Evolutionary conservation across 2,888 invertebrate species (phyloP), one percentile per base, ranked within the genome.

Genomic region (Achlya flavicornis): DNA sequence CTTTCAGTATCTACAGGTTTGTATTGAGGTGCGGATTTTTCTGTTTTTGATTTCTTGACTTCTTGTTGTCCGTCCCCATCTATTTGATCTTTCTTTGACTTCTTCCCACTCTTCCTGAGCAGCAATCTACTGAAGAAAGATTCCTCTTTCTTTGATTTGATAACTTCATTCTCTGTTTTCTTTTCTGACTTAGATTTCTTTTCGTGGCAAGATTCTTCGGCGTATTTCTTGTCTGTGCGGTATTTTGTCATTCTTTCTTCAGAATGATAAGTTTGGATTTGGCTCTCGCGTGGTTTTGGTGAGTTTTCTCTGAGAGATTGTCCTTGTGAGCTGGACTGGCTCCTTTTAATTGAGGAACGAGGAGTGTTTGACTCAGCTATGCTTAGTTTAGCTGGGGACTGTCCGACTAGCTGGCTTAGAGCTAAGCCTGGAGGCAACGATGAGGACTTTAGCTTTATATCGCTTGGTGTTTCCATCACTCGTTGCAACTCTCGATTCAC

Each of bases 31-130:
- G 83, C 68, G 5, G 81, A 65, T 73, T 90, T 91, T 0, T 93
- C 92, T 11, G 86, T 87, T 77, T 91, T 91, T 26, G 86, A 81
- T 74, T 91, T 88, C 70, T 89, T 94, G 3, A 88, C 81, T 63
- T 93, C 93, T 61, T 87, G 86, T 62, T 89, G 87, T 43, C 86
- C 83, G 46, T 91, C 94, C 16, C 90, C 91, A 57, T 92, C 92
- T 0, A 86, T 87, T 65, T 87, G 90, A 46, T 94, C 94, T 66
- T 95, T 93, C 74, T 96, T 95, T 67, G 95, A 95, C 83, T 96
- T 96, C 80, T 96, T 96, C 41, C 96, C 96, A 64, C 96, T 96
- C 76, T 96, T 95, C 73, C 96, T 94, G 57, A 96, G 92, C 58
- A 96, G 93, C 63, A 97, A 86, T 69, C 96, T 94, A 64, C 96